Base-by-base conservation (phyloP, 2,113 vertebrate species). In the Myxocyprinus asiaticus region DNA sequence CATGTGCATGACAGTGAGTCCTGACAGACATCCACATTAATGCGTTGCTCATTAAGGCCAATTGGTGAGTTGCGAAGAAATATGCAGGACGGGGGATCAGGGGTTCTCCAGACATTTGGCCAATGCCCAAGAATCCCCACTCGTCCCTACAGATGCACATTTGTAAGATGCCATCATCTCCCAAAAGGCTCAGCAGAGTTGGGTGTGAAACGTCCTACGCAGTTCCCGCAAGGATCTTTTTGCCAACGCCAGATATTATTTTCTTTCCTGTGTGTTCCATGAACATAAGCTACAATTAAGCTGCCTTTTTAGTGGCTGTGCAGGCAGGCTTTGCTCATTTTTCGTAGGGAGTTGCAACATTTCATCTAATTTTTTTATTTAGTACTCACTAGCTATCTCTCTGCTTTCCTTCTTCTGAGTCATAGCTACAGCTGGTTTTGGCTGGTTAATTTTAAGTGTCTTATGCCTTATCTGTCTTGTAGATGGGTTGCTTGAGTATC, bases 151-250 rank as follows among this genome's bases (percentile, higher is more conserved):
- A 75, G 12, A 59, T 79, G 53, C 63, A 8, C 48, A 3, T 15
- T 76, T 76, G 77, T 74, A 33, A 68, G 53, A n/a, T 76, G 70
- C 80, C 82, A 33, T 62, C 7, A n/a, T 69, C 43, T 67, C 61
- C 50, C 33, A 15, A 50, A 56, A 76, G 69, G 55, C 45, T 12
- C 70, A 42, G 59, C 14, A 50, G 58, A 63, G 12, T 53, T 48
- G 5, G 58, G 82, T 80, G 69, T 79, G 55, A 82, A 84, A 33
- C 22, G 22, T 33, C 22, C 22, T 33, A 33, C 3, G 22, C 22
- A 33, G 22, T 33, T 33, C 22, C 22, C 22, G 22, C 22, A 33
- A 33, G 22, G 22, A 33, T 33, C 3, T 33, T 3, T 1, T 33
- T 33, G 22, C 22, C 22, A 33, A 33, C 22, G 22, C 22, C 22